phyloP scores from a whole-genome alignment of 2,888 invertebrate genomes.

The Dendrolimus houi region DNA sequence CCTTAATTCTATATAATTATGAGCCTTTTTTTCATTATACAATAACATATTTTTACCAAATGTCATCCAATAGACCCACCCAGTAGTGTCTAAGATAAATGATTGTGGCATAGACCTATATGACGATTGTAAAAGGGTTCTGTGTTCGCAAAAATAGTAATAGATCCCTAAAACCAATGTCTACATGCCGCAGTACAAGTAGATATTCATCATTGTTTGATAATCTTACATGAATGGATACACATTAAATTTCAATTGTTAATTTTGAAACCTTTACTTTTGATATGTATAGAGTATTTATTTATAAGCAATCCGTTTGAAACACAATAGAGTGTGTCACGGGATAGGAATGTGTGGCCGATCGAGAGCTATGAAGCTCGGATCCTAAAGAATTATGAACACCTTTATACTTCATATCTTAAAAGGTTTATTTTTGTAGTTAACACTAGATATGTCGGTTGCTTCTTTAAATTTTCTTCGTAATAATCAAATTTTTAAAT shows the following conservation, averaged over 20 bases:
- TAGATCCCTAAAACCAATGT: not conserved
- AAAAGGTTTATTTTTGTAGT: too few relatives aligned
- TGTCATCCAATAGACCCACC: too few relatives aligned
- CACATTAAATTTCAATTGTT: conserved; percentile 37
- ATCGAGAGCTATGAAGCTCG: conserved; percentile 32
- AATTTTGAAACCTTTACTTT: conserved; percentile 29
- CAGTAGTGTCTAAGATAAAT: too few relatives aligned
- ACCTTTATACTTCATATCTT: not conserved
- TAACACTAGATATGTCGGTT: too few relatives aligned
- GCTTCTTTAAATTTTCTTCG: too few relatives aligned
- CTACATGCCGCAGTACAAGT: conserved; percentile 1
- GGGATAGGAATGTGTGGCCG: conserved; percentile 38
- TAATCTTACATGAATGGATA: conserved; percentile 22
- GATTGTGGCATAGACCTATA: too few relatives aligned
- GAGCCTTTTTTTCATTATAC: too few relatives aligned
- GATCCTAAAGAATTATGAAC: conserved; percentile 26
- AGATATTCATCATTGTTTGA: conserved; percentile 26
- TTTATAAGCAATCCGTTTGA: conserved; percentile 24
- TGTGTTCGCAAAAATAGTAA: too few relatives aligned
- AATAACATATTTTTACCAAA: too few relatives aligned
- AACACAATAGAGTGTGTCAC: conserved; percentile 50
- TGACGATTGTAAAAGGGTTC: too few relatives aligned
- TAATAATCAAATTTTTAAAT: too few relatives aligned
- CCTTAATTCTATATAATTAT: too few relatives aligned
- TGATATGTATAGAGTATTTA: conserved; percentile 25